Conservation (phyloP, 2,113 vertebrate species). For the Oxyura jamaicensis region DNA sequence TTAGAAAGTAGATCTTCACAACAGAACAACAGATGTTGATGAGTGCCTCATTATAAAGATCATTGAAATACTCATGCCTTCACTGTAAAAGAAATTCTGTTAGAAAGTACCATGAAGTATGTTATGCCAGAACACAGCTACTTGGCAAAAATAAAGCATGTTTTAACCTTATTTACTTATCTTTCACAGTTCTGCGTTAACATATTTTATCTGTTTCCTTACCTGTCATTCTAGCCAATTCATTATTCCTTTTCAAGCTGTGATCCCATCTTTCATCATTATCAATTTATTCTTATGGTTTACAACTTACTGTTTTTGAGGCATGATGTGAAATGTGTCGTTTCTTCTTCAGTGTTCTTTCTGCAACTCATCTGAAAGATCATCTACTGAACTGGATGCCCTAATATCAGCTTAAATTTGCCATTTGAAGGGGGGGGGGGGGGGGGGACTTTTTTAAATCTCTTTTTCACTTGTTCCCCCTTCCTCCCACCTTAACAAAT, state of each 20-base stretch:
- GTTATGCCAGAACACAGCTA: not conserved
- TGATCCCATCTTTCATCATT: not conserved
- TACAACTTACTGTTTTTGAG: not conserved
- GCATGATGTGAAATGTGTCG: not conserved
- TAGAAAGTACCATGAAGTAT: not conserved
- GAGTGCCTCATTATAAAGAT: not conserved
- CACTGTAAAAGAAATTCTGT: not conserved
- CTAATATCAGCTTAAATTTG: not conserved
- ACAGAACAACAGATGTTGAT: not conserved
- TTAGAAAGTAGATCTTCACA: not conserved
- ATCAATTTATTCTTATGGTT: not conserved
- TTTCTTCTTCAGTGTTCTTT: not conserved
- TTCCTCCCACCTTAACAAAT: not conserved
- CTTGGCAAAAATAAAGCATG: not conserved
- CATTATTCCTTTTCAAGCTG: not conserved
- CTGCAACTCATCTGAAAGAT: not conserved
- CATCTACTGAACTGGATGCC: not conserved
- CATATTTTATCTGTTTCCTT: not conserved
- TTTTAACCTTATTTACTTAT: not conserved
- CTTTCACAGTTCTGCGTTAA: not conserved
- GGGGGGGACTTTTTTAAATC: too few relatives aligned
- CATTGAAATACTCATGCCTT: not conserved
- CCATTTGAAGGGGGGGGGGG: not conserved
- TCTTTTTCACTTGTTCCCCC: not conserved
- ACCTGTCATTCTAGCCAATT: not conserved